Base-by-base conservation (phyloP, 2,797 vertebrate genomes). In the Hozukius guyotensis region DNA sequence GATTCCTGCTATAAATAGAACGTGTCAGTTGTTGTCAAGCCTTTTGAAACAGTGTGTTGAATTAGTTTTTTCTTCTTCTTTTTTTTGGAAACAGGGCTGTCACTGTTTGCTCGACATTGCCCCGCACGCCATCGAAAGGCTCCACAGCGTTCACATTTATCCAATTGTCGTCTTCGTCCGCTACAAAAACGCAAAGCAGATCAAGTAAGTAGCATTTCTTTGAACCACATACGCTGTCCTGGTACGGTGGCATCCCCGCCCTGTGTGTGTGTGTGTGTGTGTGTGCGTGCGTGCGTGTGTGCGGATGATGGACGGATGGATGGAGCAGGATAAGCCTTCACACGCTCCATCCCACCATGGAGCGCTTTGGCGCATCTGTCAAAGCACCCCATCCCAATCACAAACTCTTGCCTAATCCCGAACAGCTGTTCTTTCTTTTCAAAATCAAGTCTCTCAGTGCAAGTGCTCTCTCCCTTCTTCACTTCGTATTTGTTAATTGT, bases 141-240 rank as follows among this genome's bases (percentile, higher is more conserved):
- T 99, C 67, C 98, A 99, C 95, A 97, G 97, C 74, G 95, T 98
- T 93, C 97, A 97, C 93, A 98, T 99, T 95, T 99, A 99, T 92
- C 98, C 98, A 69, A 99, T 99, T 38, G 97, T 99, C 77, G 96
- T 99, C 86, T 99, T 99, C 87, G 97, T 99, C 92, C 98, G 97
- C 91, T 99, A 98, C 96, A 99, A 98, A 96, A 99, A 98, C 22
- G 96, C 98, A 91, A 99, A 99, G 92, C 98, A 99, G 94, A 97
- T 99, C 94, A 99, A 99, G 98, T 99, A 94, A 96, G 98, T 96
- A 66, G 72, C 59, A 22, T 57, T 72, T 89, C 34, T 66, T 42
- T 59, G 13, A 36, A 52, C 2, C 59, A 9, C n/a, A 29, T 12
- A 64, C 24, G 27, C 62, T 72, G 27, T 78, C 60, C 42, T 36